Percentiles rank a stretch among this genome's conserved stretches.
These are phyloP conservation scores for Agrotis clavis DNA, from an alignment of 2,888 invertebrate genomes.

Conservation along the genomic window DNA sequence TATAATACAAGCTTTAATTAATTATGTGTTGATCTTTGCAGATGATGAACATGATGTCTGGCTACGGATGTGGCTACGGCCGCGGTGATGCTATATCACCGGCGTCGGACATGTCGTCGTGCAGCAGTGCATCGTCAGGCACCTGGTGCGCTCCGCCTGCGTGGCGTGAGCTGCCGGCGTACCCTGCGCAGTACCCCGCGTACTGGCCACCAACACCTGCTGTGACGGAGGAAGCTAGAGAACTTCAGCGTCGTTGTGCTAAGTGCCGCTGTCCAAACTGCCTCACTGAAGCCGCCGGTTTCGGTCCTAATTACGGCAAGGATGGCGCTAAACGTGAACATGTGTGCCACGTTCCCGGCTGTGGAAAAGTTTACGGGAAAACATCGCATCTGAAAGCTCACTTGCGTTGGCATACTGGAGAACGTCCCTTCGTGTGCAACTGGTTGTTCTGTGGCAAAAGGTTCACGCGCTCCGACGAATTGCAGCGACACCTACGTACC, in stretches of 20 bases:
- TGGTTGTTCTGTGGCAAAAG: constrained; percentile 97
- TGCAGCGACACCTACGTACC: constrained; percentile 96
- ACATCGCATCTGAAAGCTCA: constrained; percentile 98
- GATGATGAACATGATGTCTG: constrained; percentile 88
- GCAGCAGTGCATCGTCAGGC: constrained; percentile 86
- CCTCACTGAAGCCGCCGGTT: constrained; percentile 94
- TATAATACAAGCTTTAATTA: constrained; percentile 22
- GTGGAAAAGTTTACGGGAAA: constrained; percentile 97
- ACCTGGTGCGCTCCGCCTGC: constrained; percentile 81
- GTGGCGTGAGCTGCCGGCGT: constrained; percentile 86
- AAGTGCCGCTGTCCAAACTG: constrained; percentile 96
- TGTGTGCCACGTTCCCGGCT: constrained; percentile 96
- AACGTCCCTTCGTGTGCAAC: constrained; percentile 97
- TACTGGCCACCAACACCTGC: constrained; percentile 87
- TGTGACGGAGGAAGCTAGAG: constrained; percentile 86
- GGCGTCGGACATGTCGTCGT: constrained; percentile 85
- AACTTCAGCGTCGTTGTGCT: constrained; percentile 93
- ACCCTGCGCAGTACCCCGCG: constrained; percentile 88
- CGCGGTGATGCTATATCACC: constrained; percentile 90
- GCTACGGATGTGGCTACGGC: constrained; percentile 85
- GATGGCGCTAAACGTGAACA: constrained; percentile 95
- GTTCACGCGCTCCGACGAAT: constrained; percentile 97
- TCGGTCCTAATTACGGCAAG: constrained; percentile 94
- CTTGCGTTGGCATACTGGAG: constrained; percentile 98
- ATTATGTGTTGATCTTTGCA: constrained; percentile 71